Conservation (phyloP, 1,140 invertebrate genomes). For the Formica selysi region DNA sequence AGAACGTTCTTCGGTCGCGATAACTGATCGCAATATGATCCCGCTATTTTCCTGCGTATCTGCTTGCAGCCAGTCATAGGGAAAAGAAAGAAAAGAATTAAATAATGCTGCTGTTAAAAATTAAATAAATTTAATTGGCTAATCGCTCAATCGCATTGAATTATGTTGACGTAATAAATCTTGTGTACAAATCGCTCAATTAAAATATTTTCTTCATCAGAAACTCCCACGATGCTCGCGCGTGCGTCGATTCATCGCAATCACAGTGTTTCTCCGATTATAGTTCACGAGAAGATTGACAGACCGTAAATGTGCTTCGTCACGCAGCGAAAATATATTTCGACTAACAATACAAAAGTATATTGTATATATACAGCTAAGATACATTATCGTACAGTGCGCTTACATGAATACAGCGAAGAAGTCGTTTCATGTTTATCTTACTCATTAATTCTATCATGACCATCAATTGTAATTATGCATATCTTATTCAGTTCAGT, state of each 20-base stretch:
- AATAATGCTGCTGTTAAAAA: conserved; percentile 7
- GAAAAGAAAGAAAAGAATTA: not conserved
- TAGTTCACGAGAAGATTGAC: not conserved
- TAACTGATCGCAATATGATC: not conserved
- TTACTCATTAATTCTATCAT: not conserved
- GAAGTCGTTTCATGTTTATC: not conserved
- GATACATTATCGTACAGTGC: not conserved
- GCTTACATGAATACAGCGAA: not conserved
- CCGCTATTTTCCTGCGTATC: not conserved
- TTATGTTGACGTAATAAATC: conserved; percentile 8
- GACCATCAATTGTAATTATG: not conserved
- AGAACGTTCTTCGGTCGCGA: not conserved
- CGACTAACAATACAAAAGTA: not conserved
- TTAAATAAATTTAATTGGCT: not conserved
- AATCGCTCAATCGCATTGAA: not conserved
- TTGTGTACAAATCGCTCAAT: not conserved
- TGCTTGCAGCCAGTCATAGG: not conserved
- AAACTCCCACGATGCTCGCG: not conserved
- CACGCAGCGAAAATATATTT: not conserved
- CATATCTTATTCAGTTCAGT: too few species aligned
- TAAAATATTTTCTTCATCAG: not conserved
- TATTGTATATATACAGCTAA: not conserved
- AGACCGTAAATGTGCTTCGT: not conserved
- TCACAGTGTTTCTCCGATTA: not conserved
- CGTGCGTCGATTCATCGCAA: not conserved